These are phyloP conservation scores for Heterotis niloticus DNA, from an alignment of 2,113 vertebrate genomes.

Conservation along the genomic window DNA sequence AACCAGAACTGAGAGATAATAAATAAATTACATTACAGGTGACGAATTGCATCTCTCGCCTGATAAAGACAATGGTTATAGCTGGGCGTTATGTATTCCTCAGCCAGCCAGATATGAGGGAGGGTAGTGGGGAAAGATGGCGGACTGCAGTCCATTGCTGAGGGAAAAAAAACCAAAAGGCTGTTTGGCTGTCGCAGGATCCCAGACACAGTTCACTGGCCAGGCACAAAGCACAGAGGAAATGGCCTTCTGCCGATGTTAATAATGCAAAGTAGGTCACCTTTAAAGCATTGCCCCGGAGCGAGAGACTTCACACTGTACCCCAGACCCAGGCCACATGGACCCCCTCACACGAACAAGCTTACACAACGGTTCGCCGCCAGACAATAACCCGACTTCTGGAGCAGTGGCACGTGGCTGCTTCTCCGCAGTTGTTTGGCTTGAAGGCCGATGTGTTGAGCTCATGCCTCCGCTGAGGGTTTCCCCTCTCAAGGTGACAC, in stretches of 20 bases:
- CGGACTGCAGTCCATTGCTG: conserved; percentile 15
- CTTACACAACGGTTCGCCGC: conserved; percentile 15
- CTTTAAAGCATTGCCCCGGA: conserved; percentile 54
- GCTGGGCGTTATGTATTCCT: background rate
- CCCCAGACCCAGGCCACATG: conserved; percentile 37
- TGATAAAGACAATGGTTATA: background rate
- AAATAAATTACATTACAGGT: conserved; percentile 10
- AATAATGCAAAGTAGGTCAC: conserved; percentile 64
- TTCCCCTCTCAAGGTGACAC: background rate
- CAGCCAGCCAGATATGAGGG: background rate
- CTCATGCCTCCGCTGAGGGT: background rate
- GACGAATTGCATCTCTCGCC: conserved; percentile 3
- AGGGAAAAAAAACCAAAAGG: conserved; percentile 56
- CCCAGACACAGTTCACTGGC: conserved; percentile 58
- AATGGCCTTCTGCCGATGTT: conserved; percentile 55
- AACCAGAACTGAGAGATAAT: background rate
- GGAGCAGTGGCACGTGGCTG: background rate
- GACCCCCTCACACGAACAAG: background rate
- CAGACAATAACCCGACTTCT: background rate
- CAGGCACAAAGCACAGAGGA: conserved; percentile 61
- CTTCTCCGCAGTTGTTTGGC: background rate
- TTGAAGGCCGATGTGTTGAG: background rate
- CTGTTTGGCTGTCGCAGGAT: conserved; percentile 51
- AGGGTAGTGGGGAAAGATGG: background rate
- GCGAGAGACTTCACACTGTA: conserved; percentile 45